Evolutionary conservation across 2,113 vertebrate species (phyloP).

Genomic region (Oryzias celebensis): DNA sequence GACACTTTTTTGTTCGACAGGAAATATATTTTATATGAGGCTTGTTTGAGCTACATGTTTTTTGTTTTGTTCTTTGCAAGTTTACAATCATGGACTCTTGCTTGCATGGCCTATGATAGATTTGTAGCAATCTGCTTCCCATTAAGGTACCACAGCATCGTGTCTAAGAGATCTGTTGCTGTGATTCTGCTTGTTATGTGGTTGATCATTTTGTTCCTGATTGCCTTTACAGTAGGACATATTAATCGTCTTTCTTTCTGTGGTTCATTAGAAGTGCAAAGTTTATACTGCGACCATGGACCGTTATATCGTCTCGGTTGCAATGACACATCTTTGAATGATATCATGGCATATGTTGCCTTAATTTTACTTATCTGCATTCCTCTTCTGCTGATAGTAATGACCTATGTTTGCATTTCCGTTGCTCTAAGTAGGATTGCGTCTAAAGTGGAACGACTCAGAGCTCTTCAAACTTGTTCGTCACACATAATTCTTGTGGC

Average conservation of each 20-base stretch:
- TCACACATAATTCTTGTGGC: slow-evolving; percentile 64
- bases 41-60: slow-evolving; percentile 66
- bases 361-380: neutral
- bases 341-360: neutral
- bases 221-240: slow-evolving; percentile 2
- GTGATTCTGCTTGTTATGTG: slow-evolving; percentile 37
- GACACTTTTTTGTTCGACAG: slow-evolving; percentile 62
- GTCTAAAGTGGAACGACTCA: slow-evolving; percentile 39
- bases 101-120: slow-evolving; percentile 65
- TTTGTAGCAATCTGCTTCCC: slow-evolving; percentile 67
- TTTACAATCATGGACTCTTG: slow-evolving; percentile 63
- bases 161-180: slow-evolving; percentile 33
- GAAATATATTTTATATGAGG: slow-evolving; percentile 52
- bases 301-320: slow-evolving; percentile 55
- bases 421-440: slow-evolving; percentile 26
- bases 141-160: slow-evolving; percentile 52
- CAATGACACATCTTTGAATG: slow-evolving; percentile 27
- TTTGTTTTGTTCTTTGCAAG: slow-evolving; percentile 44
- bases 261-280: slow-evolving; percentile 51
- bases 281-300: slow-evolving; percentile 37
- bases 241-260: slow-evolving; percentile 68
- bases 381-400: slow-evolving; percentile 32
- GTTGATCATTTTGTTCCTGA: neutral
- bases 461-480: slow-evolving; percentile 65
- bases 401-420: slow-evolving; percentile 37